Base-by-base conservation (phyloP, 2,888 invertebrate species). In the Eupithecia exiguata region DNA sequence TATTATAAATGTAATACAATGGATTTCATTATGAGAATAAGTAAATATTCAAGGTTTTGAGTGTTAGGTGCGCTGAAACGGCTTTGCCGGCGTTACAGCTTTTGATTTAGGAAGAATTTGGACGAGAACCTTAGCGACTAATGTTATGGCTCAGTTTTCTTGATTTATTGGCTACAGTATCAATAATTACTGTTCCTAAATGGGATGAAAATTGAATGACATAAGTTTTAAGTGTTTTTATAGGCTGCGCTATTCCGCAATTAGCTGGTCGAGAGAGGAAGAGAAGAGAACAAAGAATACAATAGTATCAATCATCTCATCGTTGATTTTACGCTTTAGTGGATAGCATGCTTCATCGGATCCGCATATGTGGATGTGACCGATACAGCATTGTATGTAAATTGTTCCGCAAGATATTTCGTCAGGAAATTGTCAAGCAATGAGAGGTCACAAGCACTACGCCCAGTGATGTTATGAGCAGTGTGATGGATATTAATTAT, bases 1-100 rank as follows among this genome's bases (percentile, higher is more conserved):
- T 80, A 80, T 79, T 76, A 72, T 80, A 79, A 76, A 75, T 72
- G 73, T 77, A 76, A 77, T 78, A 82, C 80, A 80, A 81, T 81
- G 79, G 80, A 78, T 79, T 79, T 75, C 75, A 71, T 72, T 77
- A 79, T 81, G 80, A 76, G 79, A 81, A 79, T 75, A 74, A 77
- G 74, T 78, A 76, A 79, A 76, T 77, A 71, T 75, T 74, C 77
- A 80, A 80, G 80, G 80, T 66, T 58, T 68, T 58, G 40, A 16
- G 71, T 25, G 40, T 35, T 36, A 53, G 68, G 63, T 58, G 49
- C 38, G 63, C 72, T 70, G 30, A 63, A 68, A 38, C 36, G 30
- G 36, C 40, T 40, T 65, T 18, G 35, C 18, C 6, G 18, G 16
- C 61, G 3, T 61, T 53, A 53, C 49, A 18, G 5, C 5, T 18